Evolutionary conservation across 53 echinoderm and acorn worm species (phyloP).

Genomic region (Henricia sp.): DNA sequence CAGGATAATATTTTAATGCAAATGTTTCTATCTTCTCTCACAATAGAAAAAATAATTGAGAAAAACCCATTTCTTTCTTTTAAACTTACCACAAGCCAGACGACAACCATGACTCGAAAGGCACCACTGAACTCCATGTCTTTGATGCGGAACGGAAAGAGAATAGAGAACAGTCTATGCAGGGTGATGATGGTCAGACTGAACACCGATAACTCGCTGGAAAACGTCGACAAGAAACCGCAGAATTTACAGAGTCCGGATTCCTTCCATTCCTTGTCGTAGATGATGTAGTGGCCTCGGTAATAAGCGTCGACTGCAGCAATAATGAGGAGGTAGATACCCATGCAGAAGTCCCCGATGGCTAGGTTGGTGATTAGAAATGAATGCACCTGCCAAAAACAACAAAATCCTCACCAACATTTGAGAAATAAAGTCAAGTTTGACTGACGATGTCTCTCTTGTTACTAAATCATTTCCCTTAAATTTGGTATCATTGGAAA

Average conservation of each 20-base stretch:
- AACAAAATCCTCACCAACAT: neutral
- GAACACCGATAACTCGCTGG: constrained; percentile 96
- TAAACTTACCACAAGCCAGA: constrained; percentile 62
- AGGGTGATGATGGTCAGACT: constrained; percentile 95
- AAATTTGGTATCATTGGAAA: too few relatives aligned
- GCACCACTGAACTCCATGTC: constrained; percentile 92
- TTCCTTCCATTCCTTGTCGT: constrained; percentile 71
- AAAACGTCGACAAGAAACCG: constrained; percentile 96
- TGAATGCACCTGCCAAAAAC: constrained; percentile 82
- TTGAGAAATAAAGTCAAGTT: too few relatives aligned
- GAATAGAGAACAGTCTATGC: constrained; percentile 84
- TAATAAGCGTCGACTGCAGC: constrained; percentile 84
- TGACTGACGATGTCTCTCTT: too few relatives aligned
- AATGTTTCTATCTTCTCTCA: too few relatives aligned
- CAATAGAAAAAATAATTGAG: too few relatives aligned
- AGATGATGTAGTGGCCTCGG: constrained; percentile 82
- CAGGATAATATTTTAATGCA: too few relatives aligned
- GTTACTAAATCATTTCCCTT: too few relatives aligned
- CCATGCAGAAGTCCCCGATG: constrained; percentile 97
- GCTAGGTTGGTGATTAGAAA: constrained; percentile 97
- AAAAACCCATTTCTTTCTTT: too few relatives aligned
- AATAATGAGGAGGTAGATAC: constrained; percentile 95
- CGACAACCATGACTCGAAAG: constrained; percentile 77
- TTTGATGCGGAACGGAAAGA: constrained; percentile 97
- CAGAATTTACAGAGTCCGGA: constrained; percentile 84